A percentile compares a stretch with the other conserved stretches of the same genome.
Conservation (phyloP, 1,140 invertebrate species). For the Dreissena polymorpha region DNA sequence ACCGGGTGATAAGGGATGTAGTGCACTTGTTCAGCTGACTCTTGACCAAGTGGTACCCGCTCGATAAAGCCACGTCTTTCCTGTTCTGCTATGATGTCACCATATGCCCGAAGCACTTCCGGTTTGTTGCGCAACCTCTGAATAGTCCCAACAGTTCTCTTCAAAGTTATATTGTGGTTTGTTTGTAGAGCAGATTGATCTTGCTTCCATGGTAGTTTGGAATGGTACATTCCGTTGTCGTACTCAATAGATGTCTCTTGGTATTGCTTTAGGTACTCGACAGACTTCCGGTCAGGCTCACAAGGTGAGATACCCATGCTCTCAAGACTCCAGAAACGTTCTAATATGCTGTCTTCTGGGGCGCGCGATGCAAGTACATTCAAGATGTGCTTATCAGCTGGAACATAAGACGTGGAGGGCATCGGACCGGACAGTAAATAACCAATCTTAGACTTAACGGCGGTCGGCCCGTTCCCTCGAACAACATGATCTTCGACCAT, state of each 20-base stretch:
- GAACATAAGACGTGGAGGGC: not conserved
- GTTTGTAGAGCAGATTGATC: too few species aligned
- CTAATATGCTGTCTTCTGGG: conserved; percentile 9
- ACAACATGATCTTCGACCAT: not conserved
- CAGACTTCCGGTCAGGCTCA: conserved; percentile 3
- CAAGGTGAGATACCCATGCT: not conserved
- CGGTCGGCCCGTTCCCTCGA: not conserved
- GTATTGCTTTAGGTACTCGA: not conserved
- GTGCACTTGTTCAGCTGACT: not conserved
- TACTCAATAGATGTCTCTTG: conserved; percentile 7
- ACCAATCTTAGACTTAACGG: not conserved
- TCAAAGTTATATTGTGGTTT: too few species aligned
- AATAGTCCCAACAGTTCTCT: too few species aligned
- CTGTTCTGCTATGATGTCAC: conserved; percentile 19
- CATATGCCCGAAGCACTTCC: not conserved
- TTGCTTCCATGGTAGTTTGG: conserved; percentile 1
- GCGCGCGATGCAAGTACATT: not conserved
- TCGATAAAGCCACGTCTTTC: conserved; percentile 14
- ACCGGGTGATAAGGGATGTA: conserved; percentile 26
- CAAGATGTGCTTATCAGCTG: not conserved
- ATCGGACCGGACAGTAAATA: conserved; percentile 6
- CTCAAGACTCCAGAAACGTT: not conserved
- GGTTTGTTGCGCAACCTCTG: not conserved
- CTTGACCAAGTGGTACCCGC: too few species aligned
- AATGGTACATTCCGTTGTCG: not conserved